Conservation (phyloP, 1,140 invertebrate genomes). For the Doryteuthis pealeii region DNA sequence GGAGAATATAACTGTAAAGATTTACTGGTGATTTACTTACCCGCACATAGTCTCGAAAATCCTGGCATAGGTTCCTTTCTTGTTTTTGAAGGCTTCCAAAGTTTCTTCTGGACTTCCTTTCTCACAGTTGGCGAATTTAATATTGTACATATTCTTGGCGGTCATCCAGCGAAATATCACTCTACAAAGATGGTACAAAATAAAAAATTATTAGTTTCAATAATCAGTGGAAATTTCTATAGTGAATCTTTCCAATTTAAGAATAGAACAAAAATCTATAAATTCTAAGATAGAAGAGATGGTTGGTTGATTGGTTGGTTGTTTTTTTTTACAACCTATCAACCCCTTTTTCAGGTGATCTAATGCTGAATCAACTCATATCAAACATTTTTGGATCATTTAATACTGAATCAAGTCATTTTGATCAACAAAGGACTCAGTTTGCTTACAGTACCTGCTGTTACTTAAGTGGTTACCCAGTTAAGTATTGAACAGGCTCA, state of each 20-base stretch:
- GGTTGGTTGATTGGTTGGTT: too few species aligned
- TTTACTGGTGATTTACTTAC: too few species aligned
- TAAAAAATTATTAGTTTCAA: conserved; percentile 12
- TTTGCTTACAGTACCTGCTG: too few species aligned
- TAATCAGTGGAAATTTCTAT: neutral
- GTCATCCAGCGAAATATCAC: conserved; percentile 99
- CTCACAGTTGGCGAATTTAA: conserved; percentile 85
- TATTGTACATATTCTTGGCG: conserved; percentile 97
- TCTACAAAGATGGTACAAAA: conserved; percentile 58
- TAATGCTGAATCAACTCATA: too few species aligned
- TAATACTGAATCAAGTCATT: too few species aligned
- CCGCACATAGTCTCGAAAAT: conserved; percentile 83
- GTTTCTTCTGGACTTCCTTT: conserved; percentile 96
- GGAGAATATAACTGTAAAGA: too few species aligned
- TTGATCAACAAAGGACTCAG: too few species aligned
- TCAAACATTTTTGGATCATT: too few species aligned
- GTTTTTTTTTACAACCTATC: too few species aligned
- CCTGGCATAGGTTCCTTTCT: conserved; percentile 98
- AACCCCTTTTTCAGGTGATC: too few species aligned
- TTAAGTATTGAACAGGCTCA: too few species aligned
- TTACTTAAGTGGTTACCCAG: too few species aligned
- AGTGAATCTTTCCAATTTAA: neutral
- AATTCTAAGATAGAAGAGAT: neutral
- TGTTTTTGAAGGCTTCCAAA: conserved; percentile 94
- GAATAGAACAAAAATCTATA: neutral